Evolutionary conservation across 1,140 invertebrate species (phyloP).

Genomic region (Drosophila parabipectinata): DNA sequence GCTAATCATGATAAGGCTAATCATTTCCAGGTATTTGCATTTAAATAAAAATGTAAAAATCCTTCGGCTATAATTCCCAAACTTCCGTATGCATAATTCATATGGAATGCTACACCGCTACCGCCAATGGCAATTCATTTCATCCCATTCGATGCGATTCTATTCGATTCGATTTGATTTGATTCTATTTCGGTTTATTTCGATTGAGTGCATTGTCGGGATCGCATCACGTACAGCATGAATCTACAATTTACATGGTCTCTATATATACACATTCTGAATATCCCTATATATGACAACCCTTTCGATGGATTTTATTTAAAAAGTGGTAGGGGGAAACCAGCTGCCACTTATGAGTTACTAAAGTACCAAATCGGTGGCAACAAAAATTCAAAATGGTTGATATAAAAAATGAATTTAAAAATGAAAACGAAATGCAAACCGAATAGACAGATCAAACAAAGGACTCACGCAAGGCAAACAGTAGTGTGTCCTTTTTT

Average conservation of each 20-base stretch:
- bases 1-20: background rate
- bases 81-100: constrained; percentile 57
- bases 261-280: background rate
- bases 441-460: constrained; percentile 50
- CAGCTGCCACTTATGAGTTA: constrained; percentile 75
- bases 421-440: constrained; percentile 71
- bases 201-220: constrained; percentile 22
- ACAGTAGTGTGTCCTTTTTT: constrained; percentile 11
- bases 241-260: constrained; percentile 20
- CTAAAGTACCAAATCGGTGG: constrained; percentile 28
- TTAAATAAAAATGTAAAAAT: constrained; percentile 12
- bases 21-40: background rate
- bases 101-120: constrained; percentile 8
- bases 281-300: constrained; percentile 14
- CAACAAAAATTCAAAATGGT: constrained; percentile 72
- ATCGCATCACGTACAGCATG: constrained; percentile 3
- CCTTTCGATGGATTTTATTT: constrained; percentile 19
- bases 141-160: constrained; percentile 20
- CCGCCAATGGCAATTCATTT: constrained; percentile 44
- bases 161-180: constrained; percentile 32
- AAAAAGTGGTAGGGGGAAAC: background rate
- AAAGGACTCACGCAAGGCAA: constrained; percentile 28
- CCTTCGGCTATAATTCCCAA: constrained; percentile 7
- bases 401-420: constrained; percentile 51
- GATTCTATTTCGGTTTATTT: constrained; percentile 27